phyloP scores from a whole-genome alignment of 1,140 invertebrate species.

The Heliconius congener region DNA sequence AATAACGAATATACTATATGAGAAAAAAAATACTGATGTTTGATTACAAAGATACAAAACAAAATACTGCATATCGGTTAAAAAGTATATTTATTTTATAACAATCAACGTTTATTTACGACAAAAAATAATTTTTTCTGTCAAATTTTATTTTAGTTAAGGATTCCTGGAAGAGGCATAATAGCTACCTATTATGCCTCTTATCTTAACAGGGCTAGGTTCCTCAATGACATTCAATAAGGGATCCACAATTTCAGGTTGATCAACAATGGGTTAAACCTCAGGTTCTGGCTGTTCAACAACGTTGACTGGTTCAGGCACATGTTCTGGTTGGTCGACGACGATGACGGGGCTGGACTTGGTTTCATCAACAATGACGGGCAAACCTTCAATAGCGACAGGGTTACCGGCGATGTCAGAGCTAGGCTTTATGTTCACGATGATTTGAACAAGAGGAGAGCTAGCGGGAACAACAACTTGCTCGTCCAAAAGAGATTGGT shows the following conservation, averaged over 20 bases:
- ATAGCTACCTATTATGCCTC: not conserved
- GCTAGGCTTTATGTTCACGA: constrained; percentile 53
- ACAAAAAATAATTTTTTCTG: not conserved
- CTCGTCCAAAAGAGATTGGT: constrained; percentile 30
- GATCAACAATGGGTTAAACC: not conserved
- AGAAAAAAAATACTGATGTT: no score
- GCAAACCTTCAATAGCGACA: constrained; percentile 15
- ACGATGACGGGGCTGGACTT: constrained; percentile 21
- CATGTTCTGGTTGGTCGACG: constrained; percentile 17
- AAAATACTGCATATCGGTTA: not conserved
- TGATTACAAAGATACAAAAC: no score
- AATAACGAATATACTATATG: no score
- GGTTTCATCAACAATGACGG: not conserved
- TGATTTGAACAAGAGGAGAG: constrained; percentile 61
- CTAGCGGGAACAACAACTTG: constrained; percentile 34
- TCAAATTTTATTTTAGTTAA: not conserved
- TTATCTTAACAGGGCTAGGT: not conserved
- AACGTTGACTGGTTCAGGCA: constrained; percentile 10
- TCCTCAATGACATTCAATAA: not conserved
- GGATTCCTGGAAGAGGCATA: not conserved
- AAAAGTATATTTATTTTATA: not conserved
- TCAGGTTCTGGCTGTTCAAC: not conserved
- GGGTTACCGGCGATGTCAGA: constrained; percentile 31
- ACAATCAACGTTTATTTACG: constrained; percentile 1
- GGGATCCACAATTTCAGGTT: not conserved